A percentile compares a stretch with the other conserved stretches of the same genome.
Conservation (phyloP, 2,888 invertebrate species). For the Cheilosia vulpina region DNA sequence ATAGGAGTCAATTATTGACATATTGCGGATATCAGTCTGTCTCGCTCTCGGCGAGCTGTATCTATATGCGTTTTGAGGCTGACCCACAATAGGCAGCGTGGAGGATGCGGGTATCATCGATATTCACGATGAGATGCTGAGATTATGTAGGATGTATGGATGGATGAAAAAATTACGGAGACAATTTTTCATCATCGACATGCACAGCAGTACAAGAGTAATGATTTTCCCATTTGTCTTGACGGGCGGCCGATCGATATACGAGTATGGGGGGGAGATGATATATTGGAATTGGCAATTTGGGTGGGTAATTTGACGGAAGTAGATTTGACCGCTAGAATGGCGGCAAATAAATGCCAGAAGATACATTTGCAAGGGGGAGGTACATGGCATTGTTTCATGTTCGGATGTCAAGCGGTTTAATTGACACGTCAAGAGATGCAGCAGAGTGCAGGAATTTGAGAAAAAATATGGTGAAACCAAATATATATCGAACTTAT, state of each 20-base stretch:
- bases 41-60: not conserved
- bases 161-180: slow-evolving; percentile 35
- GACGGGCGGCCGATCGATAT: slow-evolving; percentile 46
- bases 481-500: no score
- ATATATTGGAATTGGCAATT: slow-evolving; percentile 11
- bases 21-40: slow-evolving; percentile 69
- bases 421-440: no score
- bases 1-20: slow-evolving; percentile 68
- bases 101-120: slow-evolving; percentile 1
- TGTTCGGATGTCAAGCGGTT: no score
- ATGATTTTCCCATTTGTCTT: slow-evolving; percentile 62
- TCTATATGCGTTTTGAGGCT: slow-evolving; percentile 37
- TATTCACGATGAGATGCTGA: slow-evolving; percentile 13
- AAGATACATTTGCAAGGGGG: not conserved
- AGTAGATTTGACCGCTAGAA: slow-evolving; percentile 22
- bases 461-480: no score
- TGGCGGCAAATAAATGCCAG: not conserved
- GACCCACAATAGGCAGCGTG: slow-evolving; percentile 28
- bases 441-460: no score
- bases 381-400: not conserved
- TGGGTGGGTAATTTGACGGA: slow-evolving; percentile 1
- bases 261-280: not conserved
- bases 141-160: slow-evolving; percentile 43
- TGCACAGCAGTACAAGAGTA: slow-evolving; percentile 36
- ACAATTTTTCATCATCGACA: slow-evolving; percentile 62